Percentiles rank a stretch among this genome's conserved stretches.
Evolutionary conservation across 2,113 vertebrate genomes (phyloP).

Genomic region (Fulmarus glacialis): DNA sequence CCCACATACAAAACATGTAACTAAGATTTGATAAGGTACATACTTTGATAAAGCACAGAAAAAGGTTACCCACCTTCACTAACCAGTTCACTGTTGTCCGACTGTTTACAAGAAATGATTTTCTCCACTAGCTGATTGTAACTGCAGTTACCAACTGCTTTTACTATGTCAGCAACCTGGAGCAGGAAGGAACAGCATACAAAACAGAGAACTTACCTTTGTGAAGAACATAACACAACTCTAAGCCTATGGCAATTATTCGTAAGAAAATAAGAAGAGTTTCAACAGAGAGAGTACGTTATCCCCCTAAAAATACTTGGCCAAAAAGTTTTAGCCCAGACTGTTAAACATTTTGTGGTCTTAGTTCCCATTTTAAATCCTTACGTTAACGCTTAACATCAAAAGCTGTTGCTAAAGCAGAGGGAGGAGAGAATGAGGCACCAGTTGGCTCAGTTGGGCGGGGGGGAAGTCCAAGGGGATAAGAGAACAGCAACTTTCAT

Average conservation of each 20-base stretch:
- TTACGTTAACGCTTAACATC: neutral
- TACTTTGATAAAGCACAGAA: neutral
- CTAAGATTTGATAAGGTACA: neutral
- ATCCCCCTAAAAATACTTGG: neutral
- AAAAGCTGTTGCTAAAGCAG: neutral
- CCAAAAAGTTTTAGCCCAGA: neutral
- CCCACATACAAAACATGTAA: neutral
- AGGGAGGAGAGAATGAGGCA: neutral
- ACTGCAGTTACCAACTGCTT: conserved; percentile 97
- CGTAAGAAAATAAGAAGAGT: neutral
- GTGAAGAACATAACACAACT: neutral
- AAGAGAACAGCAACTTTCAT: neutral
- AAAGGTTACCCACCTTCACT: conserved; percentile 88
- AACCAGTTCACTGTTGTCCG: conserved; percentile 92
- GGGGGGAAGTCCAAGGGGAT: neutral
- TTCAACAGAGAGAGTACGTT: neutral
- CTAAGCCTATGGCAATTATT: neutral
- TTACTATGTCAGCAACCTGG: conserved; percentile 93
- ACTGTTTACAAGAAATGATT: conserved; percentile 98
- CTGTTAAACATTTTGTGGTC: neutral
- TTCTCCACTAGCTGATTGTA: conserved; percentile 99
- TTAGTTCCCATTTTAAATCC: neutral
- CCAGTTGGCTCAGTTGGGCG: neutral
- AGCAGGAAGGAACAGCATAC: conserved; percentile 18
- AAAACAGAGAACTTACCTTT: neutral